Percentiles rank a stretch among this genome's conserved stretches.
These are phyloP conservation scores for Seriola dumerili DNA, from an alignment of 2,113 vertebrate species.

Conservation along the genomic window DNA sequence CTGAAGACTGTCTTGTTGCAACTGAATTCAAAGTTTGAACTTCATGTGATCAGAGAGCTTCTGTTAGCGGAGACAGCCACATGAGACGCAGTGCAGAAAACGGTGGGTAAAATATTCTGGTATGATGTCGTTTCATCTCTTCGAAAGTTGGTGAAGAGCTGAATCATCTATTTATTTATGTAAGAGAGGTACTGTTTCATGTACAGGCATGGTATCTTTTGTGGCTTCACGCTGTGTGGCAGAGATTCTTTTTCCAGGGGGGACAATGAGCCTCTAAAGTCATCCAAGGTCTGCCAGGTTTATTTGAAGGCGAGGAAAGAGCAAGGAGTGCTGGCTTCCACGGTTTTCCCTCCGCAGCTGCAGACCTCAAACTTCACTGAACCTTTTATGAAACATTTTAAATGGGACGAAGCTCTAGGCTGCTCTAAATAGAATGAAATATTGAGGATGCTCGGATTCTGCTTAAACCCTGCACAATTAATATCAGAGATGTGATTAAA, in stretches of 20 bases:
- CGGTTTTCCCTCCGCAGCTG: not conserved
- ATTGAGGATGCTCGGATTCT: not conserved
- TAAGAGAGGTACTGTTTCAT: not conserved
- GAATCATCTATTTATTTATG: conserved; percentile 16
- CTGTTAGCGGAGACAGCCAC: not conserved
- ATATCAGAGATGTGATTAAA: not conserved
- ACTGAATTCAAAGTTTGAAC: too few species aligned
- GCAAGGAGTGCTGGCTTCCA: not conserved
- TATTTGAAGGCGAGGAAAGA: not conserved
- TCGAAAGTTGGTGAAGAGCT: not conserved
- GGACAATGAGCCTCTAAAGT: not conserved
- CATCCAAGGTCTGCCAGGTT: not conserved
- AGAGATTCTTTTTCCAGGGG: not conserved
- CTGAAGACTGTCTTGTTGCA: too few species aligned
- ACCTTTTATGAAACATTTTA: not conserved
- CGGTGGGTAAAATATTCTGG: not conserved
- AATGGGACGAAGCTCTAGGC: not conserved
- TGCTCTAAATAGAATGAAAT: not conserved
- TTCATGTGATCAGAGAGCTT: not conserved
- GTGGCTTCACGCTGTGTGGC: not conserved
- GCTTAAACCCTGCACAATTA: not conserved
- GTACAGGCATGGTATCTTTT: not conserved
- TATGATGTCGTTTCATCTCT: not conserved
- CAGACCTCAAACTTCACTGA: not conserved
- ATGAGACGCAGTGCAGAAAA: not conserved